Percentiles rank a stretch among this genome's conserved stretches.
Evolutionary conservation across 2,113 vertebrate genomes (phyloP).

Genomic region (Collichthys lucidus): DNA sequence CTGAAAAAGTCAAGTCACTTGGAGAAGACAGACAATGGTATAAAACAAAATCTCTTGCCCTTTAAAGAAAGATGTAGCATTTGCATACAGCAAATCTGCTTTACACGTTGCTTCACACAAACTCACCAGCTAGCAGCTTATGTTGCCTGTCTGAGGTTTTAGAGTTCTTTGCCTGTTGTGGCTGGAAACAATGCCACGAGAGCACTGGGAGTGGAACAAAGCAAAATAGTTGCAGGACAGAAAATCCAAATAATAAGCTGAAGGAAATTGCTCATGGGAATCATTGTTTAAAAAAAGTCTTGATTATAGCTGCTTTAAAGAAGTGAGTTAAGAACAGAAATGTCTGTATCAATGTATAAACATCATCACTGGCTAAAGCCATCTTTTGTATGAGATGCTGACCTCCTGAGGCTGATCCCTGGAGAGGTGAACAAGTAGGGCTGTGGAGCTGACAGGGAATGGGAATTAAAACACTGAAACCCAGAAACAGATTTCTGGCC

Average conservation of each 20-base stretch:
- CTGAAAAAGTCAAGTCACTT: constrained; percentile 67
- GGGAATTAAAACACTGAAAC: constrained; percentile 27
- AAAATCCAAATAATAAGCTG: too few relatives aligned
- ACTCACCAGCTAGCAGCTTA: background rate
- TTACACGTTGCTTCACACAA: background rate
- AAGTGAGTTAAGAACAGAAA: background rate
- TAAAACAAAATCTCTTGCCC: constrained; percentile 48
- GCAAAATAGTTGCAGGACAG: background rate
- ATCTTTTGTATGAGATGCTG: constrained; percentile 6
- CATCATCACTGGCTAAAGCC: background rate
- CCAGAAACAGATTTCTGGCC: constrained; percentile 7
- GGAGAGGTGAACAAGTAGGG: constrained; percentile 5
- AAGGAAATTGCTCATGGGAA: background rate
- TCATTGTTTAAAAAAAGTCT: background rate
- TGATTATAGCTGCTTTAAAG: background rate
- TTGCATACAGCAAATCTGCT: background rate
- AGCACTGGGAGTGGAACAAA: background rate
- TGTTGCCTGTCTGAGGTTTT: background rate
- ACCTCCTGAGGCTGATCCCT: background rate
- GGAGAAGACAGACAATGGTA: constrained; percentile 42
- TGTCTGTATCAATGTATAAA: background rate
- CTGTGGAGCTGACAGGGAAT: constrained; percentile 6
- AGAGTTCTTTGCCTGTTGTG: background rate
- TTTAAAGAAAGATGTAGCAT: constrained; percentile 40
- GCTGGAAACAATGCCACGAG: background rate